Evolutionary conservation across 2,113 vertebrate species (phyloP), one percentile per base, ranked within the genome.

Genomic region (Petrocephalus zakoni): DNA sequence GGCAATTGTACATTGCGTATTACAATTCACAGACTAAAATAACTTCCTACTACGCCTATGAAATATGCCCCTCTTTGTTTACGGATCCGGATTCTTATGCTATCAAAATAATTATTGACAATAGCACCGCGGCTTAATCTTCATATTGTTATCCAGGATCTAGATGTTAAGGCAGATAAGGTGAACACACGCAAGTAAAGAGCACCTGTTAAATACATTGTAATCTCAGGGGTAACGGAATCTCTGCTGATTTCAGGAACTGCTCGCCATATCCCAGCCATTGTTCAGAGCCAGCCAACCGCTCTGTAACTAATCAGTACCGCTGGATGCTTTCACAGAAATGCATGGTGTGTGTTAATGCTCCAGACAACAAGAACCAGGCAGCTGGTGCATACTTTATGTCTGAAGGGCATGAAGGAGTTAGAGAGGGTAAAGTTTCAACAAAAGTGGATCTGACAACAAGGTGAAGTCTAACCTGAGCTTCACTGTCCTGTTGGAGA

Each of bases 381-480:
- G 34, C 15, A 29, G 4, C 34, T 25, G 64, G 4, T 11, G 34
- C 6, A 6, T 5, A 19, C 68, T 13, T 68, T 68, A 3, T 10
- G 61, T 42, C 42, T 55, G 52, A 64, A 25, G 56, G 37, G 37
- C 11, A 5, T 2, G 21, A 42, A 88, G 29, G 88, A 55, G 88
- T n/a, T n/a, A 86, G 25, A 21, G 51, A 29, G 34, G 52, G 34
- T 6, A 5, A 22, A 2, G 13, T 51, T 25, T 46, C n/a, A 11
- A 85, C 22, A 47, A 56, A 29, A 53, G 47, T n/a, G 37, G 64
- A 8, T 11, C 58, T 49, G 10, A 53, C 34, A 37, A 37, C 42
- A 87, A 90, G 25, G 87, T 89, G 88, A 91, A 86, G 87, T 93
- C 83, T 90, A 17, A 92, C 89, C 89, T 92, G 91, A 92, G 92